These are phyloP conservation scores for Tenthredo distinguenda DNA, from an alignment of 2,888 invertebrate species.

Conservation along the genomic window DNA sequence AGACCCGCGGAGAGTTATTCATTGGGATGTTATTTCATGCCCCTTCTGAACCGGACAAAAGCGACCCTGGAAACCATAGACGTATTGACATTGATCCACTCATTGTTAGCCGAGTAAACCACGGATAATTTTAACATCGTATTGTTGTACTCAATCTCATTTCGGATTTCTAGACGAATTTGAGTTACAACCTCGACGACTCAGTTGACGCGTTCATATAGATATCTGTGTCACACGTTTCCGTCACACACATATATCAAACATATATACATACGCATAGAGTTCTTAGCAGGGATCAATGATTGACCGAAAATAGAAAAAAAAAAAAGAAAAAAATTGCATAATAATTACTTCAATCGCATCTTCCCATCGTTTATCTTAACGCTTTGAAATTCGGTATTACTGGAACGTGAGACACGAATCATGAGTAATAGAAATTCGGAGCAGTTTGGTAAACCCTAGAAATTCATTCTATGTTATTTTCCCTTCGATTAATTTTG, in stretches of 20 bases:
- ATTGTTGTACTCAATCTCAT: not conserved
- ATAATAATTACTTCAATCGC: no score
- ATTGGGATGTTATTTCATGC: conserved; percentile 23
- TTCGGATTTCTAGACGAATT: not conserved
- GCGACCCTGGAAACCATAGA: conserved; percentile 19
- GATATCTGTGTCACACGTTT: not conserved
- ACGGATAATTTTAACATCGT: conserved; percentile 1
- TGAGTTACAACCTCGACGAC: not conserved
- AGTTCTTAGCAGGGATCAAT: no score
- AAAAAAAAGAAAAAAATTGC: no score
- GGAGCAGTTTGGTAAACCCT: no score
- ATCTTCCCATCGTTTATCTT: no score
- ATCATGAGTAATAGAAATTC: no score
- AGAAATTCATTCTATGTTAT: no score
- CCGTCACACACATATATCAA: not conserved
- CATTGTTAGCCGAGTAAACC: conserved; percentile 1
- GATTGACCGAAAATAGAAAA: no score
- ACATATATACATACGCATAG: no score
- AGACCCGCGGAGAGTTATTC: not conserved
- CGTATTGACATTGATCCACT: not conserved
- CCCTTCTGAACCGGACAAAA: not conserved
- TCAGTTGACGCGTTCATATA: not conserved
- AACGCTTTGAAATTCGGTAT: no score
- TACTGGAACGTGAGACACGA: no score
- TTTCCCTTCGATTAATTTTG: no score